A percentile compares a stretch with the other conserved stretches of the same genome.
Evolutionary conservation across 2,888 invertebrate species (phyloP).

Genomic region (Melipona bicolor): DNA sequence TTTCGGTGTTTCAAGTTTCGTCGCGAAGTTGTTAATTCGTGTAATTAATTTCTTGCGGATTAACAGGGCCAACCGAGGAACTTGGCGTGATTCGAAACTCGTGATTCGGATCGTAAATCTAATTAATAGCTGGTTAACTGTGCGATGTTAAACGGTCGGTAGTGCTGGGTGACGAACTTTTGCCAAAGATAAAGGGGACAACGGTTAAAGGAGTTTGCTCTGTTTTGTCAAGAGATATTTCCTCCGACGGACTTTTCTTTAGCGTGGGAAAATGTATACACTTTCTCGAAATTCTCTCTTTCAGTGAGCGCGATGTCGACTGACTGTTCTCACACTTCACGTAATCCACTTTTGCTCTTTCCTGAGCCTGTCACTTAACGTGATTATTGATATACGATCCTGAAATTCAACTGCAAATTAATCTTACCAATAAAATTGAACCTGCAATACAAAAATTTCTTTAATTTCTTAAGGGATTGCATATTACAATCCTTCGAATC

Average conservation of each 20-base stretch:
- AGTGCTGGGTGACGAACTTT: constrained; percentile 38
- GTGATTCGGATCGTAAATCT: constrained; percentile 58
- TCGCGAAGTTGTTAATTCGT: constrained; percentile 58
- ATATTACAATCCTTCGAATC: too few species aligned
- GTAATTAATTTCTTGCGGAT: constrained; percentile 58
- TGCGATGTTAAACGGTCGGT: constrained; percentile 45
- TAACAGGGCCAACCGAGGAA: constrained; percentile 34
- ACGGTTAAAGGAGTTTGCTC: constrained; percentile 30
- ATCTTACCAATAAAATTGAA: too few species aligned
- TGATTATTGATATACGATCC: too few species aligned
- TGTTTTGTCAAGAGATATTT: background rate
- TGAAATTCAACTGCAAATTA: too few species aligned
- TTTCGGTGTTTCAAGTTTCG: constrained; percentile 38
- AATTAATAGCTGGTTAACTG: constrained; percentile 55
- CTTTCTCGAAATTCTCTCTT: background rate
- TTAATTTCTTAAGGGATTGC: too few species aligned
- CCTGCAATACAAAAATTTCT: too few species aligned
- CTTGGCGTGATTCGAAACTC: constrained; percentile 57
- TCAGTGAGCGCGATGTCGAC: too few species aligned
- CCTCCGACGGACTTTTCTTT: background rate
- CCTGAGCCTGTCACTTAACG: too few species aligned
- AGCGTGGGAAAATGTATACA: background rate
- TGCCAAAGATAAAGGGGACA: constrained; percentile 37
- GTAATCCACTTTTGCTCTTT: too few species aligned
- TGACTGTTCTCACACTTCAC: too few species aligned